Evolutionary conservation across 2,113 vertebrate genomes (phyloP).

Genomic region (Burhinus bistriatus): DNA sequence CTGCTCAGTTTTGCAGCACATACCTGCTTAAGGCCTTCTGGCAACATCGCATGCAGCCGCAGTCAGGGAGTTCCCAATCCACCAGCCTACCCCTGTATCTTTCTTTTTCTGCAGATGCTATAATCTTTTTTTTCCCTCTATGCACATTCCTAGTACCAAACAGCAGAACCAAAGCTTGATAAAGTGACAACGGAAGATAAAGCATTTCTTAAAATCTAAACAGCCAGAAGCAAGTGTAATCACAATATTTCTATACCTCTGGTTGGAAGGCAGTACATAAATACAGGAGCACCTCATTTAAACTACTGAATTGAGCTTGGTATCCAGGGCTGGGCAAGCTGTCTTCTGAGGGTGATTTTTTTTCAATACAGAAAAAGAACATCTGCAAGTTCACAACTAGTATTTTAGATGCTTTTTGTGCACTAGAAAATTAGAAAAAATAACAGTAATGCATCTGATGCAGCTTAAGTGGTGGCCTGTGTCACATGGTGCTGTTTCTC

Average conservation of each 20-base stretch:
- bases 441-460: background rate
- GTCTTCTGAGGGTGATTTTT: background rate
- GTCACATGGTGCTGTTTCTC: background rate
- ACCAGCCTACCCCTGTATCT: background rate
- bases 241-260: background rate
- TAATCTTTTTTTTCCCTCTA: background rate
- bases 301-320: background rate
- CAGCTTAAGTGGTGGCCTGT: background rate
- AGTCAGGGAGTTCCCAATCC: background rate
- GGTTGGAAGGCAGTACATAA: background rate
- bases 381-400: background rate
- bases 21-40: background rate
- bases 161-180: background rate
- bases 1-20: background rate
- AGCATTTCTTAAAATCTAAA: constrained; percentile 10
- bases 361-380: background rate
- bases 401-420: background rate
- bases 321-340: background rate
- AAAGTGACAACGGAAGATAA: background rate
- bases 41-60: background rate
- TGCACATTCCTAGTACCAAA: background rate
- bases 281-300: background rate
- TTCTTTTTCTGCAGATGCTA: background rate
- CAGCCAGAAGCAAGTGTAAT: background rate
- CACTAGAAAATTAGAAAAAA: background rate